A percentile compares a stretch with the other conserved stretches of the same genome.
Conservation (phyloP, 1,140 invertebrate genomes). For the Laupala kohalensis region DNA sequence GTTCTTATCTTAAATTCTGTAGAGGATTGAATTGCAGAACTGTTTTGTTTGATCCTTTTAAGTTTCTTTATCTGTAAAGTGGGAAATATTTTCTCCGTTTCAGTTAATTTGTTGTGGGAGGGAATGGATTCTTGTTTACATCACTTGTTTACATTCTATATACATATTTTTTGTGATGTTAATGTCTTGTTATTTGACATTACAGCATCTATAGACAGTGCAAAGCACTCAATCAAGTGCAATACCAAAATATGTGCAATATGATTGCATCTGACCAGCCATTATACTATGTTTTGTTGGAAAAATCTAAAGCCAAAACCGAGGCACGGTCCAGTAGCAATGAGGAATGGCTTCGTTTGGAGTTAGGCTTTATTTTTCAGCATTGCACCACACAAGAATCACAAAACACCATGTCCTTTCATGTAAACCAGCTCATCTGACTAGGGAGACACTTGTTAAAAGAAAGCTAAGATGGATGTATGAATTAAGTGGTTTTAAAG, state of each 20-base stretch:
- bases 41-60: no score
- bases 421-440: conserved; percentile 6
- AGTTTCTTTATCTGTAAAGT: no score
- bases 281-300: conserved; percentile 13
- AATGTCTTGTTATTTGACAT: conserved; percentile 16
- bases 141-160: background rate
- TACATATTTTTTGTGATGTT: conserved; percentile 5
- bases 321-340: conserved; percentile 9
- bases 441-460: conserved; percentile 9
- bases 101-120: background rate
- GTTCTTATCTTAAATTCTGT: no score
- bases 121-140: background rate
- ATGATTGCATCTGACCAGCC: conserved; percentile 9
- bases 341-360: conserved; percentile 12
- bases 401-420: conserved; percentile 2
- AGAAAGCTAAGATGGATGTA: conserved; percentile 10
- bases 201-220: conserved; percentile 14
- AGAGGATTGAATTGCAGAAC: no score
- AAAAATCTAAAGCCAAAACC: conserved; percentile 12
- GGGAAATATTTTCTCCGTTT: no score
- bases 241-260: conserved; percentile 5
- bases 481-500: conserved; percentile 11
- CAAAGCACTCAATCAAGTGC: conserved; percentile 11
- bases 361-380: conserved; percentile 15
- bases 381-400: conserved; percentile 8